Evolutionary conservation across 2,888 invertebrate species (phyloP), one percentile per base, ranked within the genome.

Genomic region (Chrysotoxum bicinctum): DNA sequence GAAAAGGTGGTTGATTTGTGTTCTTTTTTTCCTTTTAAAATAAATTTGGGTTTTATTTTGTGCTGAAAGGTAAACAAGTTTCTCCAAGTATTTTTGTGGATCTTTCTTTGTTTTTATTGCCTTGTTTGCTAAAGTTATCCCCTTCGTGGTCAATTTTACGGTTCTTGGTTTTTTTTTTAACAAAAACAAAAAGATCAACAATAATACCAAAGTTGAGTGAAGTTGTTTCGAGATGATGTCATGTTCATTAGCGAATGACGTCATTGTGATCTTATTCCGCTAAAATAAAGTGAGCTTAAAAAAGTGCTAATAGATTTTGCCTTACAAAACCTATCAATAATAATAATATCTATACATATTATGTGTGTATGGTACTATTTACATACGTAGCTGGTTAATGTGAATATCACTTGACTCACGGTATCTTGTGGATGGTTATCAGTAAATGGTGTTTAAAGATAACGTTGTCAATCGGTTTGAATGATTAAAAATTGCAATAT

Each of bases 41-140:
- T 30, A 19, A 50, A 45, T 26, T 66, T 69, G 40, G 48, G 4
- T 56, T 69, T 84, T n/a, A 64, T 58, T 54, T 75, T 62, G 30
- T 58, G 23, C 70, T 64, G n/a, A 68, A 84, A 84, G 75, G 80
- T 84, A 84, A 84, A 84, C 84, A 84, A 79, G 84, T 84, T 74
- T 40, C 23, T 19, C 9, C n/a, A 8, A 43, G 54, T 12, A 37
- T 16, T 23, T 40, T 19, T 14, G 14, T 35, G 23, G 12, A 1
- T 19, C 54, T 19, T 23, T 30, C 21, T 30, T 30, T 43, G 35
- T 58, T 60, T 60, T 48, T 21, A 9, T 30, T 32, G 21, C 30
- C 26, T 54, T 72, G 40, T 74, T 45, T 75, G 50, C 45, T 66
- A 50, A 60, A 43, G 10, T 5, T 54, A 10, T 66, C 43, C n/a